These are phyloP conservation scores for Coreius guichenoti DNA, from an alignment of 2,797 vertebrate species.

Conservation along the genomic window DNA sequence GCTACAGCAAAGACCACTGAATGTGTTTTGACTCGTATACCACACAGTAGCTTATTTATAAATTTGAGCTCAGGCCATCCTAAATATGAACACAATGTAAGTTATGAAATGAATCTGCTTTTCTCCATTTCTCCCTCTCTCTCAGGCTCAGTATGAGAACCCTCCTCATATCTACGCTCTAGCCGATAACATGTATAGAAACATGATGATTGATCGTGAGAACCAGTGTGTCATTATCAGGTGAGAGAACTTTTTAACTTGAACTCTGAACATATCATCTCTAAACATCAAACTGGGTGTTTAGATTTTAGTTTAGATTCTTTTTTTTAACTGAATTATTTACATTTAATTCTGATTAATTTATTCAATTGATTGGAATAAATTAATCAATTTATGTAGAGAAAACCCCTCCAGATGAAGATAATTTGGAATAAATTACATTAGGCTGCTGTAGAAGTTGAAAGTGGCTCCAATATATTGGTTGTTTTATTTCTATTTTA, in stretches of 20 bases:
- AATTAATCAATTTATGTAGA: background rate
- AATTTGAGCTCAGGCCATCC: background rate
- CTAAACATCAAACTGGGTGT: background rate
- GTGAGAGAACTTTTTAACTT: conserved; percentile 73
- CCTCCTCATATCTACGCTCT: conserved; percentile 98
- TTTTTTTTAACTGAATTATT: background rate
- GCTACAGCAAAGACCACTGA: conserved; percentile 14
- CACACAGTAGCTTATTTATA: background rate
- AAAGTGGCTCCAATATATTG: background rate
- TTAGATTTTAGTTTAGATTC: background rate
- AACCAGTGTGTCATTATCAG: conserved; percentile 99
- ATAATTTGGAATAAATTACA: background rate
- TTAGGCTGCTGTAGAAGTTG: background rate
- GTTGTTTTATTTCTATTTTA: background rate
- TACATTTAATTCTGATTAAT: background rate
- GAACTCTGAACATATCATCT: background rate
- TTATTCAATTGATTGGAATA: background rate
- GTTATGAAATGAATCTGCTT: background rate
- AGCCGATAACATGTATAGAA: conserved; percentile 98
- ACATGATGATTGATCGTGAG: conserved; percentile 99
- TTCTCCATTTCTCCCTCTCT: conserved; percentile 19
- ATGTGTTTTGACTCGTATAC: conserved; percentile 12
- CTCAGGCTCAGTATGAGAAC: conserved; percentile 97
- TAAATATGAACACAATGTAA: background rate
- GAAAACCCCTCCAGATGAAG: background rate